Base-by-base conservation (phyloP, 2,113 vertebrate genomes). In the Ciconia maguari region DNA sequence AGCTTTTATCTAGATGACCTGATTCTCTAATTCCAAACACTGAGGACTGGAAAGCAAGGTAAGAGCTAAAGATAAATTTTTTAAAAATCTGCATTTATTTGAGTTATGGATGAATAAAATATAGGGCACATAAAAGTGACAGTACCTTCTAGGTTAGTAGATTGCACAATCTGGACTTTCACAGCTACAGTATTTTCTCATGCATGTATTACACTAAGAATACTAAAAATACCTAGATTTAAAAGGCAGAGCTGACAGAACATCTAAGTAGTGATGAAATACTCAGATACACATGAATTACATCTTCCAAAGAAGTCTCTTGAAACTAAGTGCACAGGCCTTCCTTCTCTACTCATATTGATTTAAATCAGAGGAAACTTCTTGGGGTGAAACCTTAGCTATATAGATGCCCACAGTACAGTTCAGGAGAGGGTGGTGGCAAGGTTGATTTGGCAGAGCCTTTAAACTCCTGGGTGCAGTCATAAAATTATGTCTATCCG, bases 131-230 rank as follows among this genome's bases (percentile, higher is more conserved):
- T 96, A 89, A 92, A 96, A 92, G 27, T 95, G 80, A 76, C 89
- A 82, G 46, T 71, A 44, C 21, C 48, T 93, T 81, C 95, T 96
- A 95, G 89, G 80, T 85, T 92, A 95, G 86, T 61, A 89, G 89
- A 89, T 91, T 89, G 76, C 83, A 92, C 80, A 92, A 64, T 92
- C 80, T 92, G 94, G 95, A 91, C 74, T 95, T 95, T 92, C 94
- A 92, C 52, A 84, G 71, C 86, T 68, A 82, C 65, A 87, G 69
- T 93, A 94, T 92, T 89, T 96, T 89, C 72, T 96, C n/a, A 46
- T 69, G 77, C 34, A 57, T 76, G 58, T 84, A 41, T 52, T 91
- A 92, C 57, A 61, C 34, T 82, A 91, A 76, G 86, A 95, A 76
- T 79, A 79, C 34, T 83, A 92, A 94, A 96, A 93, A 78, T 75